Percentiles rank a stretch among this genome's conserved stretches.
phyloP scores from a whole-genome alignment of 2,113 vertebrate species.

The Labeo rohita region DNA sequence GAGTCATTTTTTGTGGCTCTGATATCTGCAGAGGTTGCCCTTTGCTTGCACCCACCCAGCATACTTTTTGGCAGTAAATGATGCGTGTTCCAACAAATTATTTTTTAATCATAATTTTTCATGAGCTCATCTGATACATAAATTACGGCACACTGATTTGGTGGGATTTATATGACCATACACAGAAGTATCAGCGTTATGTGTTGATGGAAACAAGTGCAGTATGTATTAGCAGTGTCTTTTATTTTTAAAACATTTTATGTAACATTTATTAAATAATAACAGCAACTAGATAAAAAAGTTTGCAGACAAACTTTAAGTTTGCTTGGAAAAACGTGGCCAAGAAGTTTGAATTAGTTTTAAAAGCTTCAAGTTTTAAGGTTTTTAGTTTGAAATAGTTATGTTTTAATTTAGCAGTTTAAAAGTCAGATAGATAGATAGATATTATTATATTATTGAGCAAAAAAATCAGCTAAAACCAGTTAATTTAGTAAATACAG shows the following conservation, averaged over 20 bases:
- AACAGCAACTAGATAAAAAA: background rate
- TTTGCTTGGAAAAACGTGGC: too few relatives aligned
- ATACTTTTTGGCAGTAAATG: constrained; percentile 67
- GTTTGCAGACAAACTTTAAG: too few relatives aligned
- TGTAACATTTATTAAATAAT: background rate
- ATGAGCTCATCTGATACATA: constrained; percentile 22
- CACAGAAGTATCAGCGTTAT: background rate
- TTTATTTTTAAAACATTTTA: background rate
- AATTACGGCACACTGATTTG: background rate
- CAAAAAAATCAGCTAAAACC: too few relatives aligned
- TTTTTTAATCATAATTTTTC: constrained; percentile 43
- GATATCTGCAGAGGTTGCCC: constrained; percentile 70
- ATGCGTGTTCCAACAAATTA: constrained; percentile 63
- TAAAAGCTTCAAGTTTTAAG: too few relatives aligned
- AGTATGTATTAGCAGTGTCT: background rate
- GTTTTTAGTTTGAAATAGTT: too few relatives aligned
- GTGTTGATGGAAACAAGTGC: background rate
- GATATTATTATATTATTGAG: too few relatives aligned
- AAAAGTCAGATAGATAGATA: too few relatives aligned
- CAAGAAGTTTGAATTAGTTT: too few relatives aligned
- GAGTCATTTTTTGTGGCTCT: constrained; percentile 70
- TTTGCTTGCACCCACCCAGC: constrained; percentile 62
- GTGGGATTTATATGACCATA: background rate
- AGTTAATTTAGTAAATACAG: too few relatives aligned
- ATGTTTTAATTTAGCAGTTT: too few relatives aligned